These are phyloP conservation scores for Lucilia sericata DNA, from an alignment of 1,140 invertebrate genomes.

Conservation along the genomic window DNA sequence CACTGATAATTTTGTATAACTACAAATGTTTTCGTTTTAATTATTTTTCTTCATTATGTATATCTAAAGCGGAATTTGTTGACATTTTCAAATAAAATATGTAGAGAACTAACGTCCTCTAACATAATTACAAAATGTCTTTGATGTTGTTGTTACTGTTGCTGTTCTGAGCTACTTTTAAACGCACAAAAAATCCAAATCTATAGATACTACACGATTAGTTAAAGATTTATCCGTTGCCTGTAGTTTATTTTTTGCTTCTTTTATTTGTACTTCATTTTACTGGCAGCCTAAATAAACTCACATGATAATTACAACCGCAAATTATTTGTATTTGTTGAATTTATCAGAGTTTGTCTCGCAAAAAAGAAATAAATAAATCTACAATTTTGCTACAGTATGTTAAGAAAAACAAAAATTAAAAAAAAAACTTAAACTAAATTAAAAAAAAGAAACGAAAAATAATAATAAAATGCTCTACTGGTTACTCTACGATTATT, in stretches of 20 bases:
- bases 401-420: not conserved
- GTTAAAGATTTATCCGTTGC: not conserved
- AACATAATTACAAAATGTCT: not conserved
- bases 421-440: not conserved
- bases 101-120: not conserved
- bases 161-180: no score
- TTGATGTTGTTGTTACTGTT: not conserved
- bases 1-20: no score
- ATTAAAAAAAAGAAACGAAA: not conserved
- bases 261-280: not conserved
- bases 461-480: not conserved
- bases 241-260: not conserved
- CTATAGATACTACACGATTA: not conserved
- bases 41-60: no score
- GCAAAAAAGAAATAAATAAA: not conserved
- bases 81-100: not conserved
- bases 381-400: no score
- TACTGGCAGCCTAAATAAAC: not conserved
- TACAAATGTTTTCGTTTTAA: no score
- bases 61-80: not conserved
- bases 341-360: conserved; percentile 31
- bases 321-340: conserved; percentile 37
- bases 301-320: conserved; percentile 40
- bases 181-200: not conserved
- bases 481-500: not conserved